phyloP scores from a whole-genome alignment of 2,797 vertebrate species.

The Cheirogaleus major region DNA sequence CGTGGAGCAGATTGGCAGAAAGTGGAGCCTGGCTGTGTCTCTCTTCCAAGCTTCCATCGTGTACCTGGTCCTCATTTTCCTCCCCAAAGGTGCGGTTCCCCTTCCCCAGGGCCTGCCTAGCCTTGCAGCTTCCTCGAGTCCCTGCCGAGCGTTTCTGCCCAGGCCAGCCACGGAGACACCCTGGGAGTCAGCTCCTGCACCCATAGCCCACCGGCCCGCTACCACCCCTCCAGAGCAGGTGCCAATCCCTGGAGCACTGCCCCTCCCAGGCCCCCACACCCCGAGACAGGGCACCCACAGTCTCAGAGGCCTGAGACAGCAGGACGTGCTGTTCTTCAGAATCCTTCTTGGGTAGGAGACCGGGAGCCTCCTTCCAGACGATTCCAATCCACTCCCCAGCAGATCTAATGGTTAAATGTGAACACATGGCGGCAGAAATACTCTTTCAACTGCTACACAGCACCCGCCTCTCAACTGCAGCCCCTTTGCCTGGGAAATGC shows the following conservation, averaged over 20 bases:
- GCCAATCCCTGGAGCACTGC: background rate
- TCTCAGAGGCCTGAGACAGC: background rate
- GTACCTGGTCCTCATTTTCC: slow-evolving; percentile 86
- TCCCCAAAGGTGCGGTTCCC: slow-evolving; percentile 88
- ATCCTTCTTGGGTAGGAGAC: background rate
- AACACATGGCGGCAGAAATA: background rate
- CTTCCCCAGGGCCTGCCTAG: rapidly evolving
- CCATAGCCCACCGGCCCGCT: background rate
- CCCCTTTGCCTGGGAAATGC: background rate
- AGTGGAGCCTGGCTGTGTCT: slow-evolving; percentile 74
- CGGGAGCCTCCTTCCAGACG: background rate
- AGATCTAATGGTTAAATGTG: background rate
- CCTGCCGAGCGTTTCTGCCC: background rate
- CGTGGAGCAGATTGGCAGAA: slow-evolving; percentile 89
- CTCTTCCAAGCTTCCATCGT: slow-evolving; percentile 85
- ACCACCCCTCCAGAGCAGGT: background rate
- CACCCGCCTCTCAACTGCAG: background rate
- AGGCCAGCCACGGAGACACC: background rate
- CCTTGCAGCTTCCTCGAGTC: background rate
- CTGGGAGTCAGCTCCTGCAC: background rate
- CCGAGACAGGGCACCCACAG: background rate
- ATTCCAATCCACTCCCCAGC: background rate
- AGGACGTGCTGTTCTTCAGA: background rate
- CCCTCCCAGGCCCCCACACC: too few species aligned
- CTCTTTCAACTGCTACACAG: background rate